Percentiles rank a stretch among this genome's conserved stretches.
Conservation (phyloP, 2,113 vertebrate species). For the Bothrops jararaca region DNA sequence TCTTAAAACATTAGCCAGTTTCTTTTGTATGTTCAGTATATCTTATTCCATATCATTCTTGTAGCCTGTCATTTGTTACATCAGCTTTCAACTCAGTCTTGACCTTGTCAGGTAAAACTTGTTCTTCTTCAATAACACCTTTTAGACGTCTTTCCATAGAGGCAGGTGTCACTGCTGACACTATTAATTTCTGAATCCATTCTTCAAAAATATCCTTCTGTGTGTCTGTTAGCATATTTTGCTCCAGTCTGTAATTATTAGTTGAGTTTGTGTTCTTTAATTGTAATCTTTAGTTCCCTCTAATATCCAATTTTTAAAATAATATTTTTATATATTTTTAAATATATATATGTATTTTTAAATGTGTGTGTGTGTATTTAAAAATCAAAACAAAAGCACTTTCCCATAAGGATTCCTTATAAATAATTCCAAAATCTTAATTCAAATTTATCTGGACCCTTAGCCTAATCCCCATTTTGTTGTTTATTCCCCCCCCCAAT, state of each 20-base stretch:
- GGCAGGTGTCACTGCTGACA: background rate
- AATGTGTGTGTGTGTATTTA: no score
- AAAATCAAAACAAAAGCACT: background rate
- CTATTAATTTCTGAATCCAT: background rate
- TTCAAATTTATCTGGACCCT: background rate
- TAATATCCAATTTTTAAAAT: background rate
- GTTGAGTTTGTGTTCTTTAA: background rate
- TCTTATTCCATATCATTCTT: background rate
- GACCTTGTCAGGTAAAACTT: background rate
- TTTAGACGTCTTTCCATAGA: background rate
- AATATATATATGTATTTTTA: no score
- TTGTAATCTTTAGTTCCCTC: background rate
- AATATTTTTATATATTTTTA: background rate
- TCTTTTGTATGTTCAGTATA: background rate
- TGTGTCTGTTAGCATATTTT: background rate
- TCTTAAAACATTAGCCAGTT: background rate
- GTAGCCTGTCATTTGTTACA: background rate
- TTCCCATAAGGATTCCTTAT: background rate
- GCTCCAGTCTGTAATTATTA: background rate
- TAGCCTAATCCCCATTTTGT: background rate
- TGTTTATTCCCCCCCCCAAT: background rate
- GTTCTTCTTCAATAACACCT: background rate
- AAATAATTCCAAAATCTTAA: background rate
- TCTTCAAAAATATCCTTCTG: background rate
- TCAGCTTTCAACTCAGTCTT: background rate